Evolutionary conservation across 2,797 vertebrate species (phyloP).

Genomic region (Eurystomus glaucurus): DNA sequence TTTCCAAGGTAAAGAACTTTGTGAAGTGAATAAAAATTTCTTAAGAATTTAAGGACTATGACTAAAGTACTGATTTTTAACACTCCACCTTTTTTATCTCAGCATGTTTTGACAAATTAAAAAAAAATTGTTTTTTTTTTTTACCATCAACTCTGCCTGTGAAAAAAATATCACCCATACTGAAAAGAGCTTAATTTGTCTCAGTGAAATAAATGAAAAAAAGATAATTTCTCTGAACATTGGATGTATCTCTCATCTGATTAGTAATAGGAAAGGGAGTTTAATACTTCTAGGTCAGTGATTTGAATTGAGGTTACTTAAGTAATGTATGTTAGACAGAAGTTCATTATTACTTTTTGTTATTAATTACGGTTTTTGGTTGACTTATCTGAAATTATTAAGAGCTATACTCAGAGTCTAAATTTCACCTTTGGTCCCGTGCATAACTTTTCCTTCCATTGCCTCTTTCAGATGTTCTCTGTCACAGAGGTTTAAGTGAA

Average conservation of each 20-base stretch:
- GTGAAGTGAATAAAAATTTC: not conserved
- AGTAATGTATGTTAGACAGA: slow-evolving; percentile 10
- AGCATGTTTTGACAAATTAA: not conserved
- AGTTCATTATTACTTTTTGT: slow-evolving; percentile 46
- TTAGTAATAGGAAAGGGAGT: not conserved
- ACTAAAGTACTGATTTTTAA: not conserved
- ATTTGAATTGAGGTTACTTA: slow-evolving; percentile 54
- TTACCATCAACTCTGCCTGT: not conserved
- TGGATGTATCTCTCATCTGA: slow-evolving; percentile 12
- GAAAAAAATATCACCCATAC: not conserved
- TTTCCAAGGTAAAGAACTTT: not conserved
- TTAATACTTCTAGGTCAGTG: slow-evolving; percentile 61
- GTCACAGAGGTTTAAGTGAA: not conserved
- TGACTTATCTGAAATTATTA: slow-evolving; percentile 31
- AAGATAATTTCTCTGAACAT: not conserved
- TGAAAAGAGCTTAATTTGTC: not conserved
- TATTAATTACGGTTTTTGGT: slow-evolving; percentile 19
- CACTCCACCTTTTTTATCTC: not conserved
- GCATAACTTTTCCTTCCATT: not conserved
- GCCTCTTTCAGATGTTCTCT: not conserved
- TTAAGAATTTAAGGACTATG: not conserved
- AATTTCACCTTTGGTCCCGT: not conserved
- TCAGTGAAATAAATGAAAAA: not conserved
- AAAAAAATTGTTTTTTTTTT: not conserved
- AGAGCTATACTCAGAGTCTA: not conserved